Conservation (phyloP, 2,113 vertebrate species). For the Glaucomys volans region DNA sequence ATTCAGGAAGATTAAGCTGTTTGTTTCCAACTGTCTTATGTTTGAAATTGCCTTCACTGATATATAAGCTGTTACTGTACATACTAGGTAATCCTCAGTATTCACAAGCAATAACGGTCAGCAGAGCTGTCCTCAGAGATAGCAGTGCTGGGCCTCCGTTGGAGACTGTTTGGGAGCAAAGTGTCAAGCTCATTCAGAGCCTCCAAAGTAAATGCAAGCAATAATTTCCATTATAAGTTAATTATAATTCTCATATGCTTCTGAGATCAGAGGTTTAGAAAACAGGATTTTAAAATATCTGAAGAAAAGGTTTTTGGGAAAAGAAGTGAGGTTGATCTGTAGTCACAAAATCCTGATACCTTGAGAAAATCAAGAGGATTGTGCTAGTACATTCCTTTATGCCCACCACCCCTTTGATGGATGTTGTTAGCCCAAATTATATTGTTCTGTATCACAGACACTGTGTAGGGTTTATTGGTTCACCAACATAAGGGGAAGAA, state of each 20-base stretch:
- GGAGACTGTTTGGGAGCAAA: constrained; percentile 85
- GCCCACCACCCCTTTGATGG: constrained; percentile 77
- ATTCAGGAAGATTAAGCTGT: constrained; percentile 82
- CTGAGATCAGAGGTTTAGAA: constrained; percentile 78
- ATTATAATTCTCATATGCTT: constrained; percentile 77
- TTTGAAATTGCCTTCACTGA: constrained; percentile 85
- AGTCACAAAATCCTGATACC: constrained; percentile 62
- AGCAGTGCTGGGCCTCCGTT: constrained; percentile 83
- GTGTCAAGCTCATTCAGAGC: constrained; percentile 82
- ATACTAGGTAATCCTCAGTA: constrained; percentile 87
- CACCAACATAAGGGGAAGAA: constrained; percentile 53
- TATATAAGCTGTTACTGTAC: constrained; percentile 85
- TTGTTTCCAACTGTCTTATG: constrained; percentile 78
- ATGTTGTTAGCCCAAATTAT: constrained; percentile 81
- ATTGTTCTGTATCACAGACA: constrained; percentile 66
- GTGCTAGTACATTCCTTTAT: constrained; percentile 62
- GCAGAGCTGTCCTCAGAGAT: constrained; percentile 80
- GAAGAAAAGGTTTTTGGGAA: constrained; percentile 64
- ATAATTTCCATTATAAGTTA: constrained; percentile 85
- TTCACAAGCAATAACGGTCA: constrained; percentile 91
- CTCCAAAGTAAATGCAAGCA: constrained; percentile 86
- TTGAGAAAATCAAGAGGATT: constrained; percentile 61
- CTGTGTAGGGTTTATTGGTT: constrained; percentile 57
- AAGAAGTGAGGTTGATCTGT: constrained; percentile 75
- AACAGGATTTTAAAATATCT: constrained; percentile 68